Conservation (phyloP, 1,140 invertebrate genomes). For the Zaprionus nigranus region DNA sequence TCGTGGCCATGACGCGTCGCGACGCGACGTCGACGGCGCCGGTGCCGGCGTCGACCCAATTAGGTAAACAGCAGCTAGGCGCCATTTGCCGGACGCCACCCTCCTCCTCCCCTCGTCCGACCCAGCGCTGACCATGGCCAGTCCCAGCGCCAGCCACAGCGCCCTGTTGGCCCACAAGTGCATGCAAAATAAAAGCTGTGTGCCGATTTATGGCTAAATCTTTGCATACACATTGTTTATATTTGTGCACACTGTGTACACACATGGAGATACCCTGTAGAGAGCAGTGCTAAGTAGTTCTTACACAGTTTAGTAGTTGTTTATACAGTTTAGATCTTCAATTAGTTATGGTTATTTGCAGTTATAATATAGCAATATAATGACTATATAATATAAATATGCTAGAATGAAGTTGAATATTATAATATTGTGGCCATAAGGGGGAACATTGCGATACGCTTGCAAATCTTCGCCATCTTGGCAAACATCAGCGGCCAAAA, state of each 20-base stretch:
- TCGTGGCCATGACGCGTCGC: conserved; percentile 57
- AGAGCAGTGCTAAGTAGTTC: neutral
- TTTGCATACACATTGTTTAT: conserved; percentile 39
- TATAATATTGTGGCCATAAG: conserved; percentile 25
- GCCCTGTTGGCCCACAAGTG: conserved; percentile 32
- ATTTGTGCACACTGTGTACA: conserved; percentile 12
- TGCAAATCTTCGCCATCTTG: conserved; percentile 23
- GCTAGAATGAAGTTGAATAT: neutral
- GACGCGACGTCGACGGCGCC: conserved; percentile 37
- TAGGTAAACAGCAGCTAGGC: conserved; percentile 68
- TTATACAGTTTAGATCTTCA: too few relatives aligned
- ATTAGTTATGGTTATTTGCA: too few relatives aligned
- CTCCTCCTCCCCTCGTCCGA: neutral
- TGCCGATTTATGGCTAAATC: conserved; percentile 68
- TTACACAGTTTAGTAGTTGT: too few relatives aligned
- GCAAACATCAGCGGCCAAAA: conserved; percentile 9
- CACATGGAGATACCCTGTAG: conserved; percentile 15
- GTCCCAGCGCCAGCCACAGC: conserved; percentile 2
- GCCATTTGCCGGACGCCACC: conserved; percentile 58
- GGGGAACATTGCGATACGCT: conserved; percentile 24
- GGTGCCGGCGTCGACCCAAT: conserved; percentile 65
- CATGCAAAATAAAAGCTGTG: conserved; percentile 64
- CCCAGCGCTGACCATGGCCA: conserved; percentile 31
- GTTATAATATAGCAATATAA: too few relatives aligned
- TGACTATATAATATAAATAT: too few relatives aligned